These are phyloP conservation scores for Caenorhabditis tropicalis DNA, from an alignment of 1,140 invertebrate species.

Conservation along the genomic window DNA sequence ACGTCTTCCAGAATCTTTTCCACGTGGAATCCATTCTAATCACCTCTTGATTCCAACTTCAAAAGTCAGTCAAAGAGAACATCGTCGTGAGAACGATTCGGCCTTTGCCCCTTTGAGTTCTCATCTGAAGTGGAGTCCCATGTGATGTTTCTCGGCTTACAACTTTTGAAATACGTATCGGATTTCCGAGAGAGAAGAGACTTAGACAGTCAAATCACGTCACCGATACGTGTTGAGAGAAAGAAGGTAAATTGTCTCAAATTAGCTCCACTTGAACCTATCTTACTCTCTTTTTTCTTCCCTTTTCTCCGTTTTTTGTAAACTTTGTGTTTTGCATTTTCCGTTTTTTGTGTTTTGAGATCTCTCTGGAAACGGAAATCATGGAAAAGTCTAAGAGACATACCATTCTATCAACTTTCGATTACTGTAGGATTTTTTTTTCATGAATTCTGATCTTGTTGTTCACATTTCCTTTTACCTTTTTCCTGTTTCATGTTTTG, in stretches of 20 bases:
- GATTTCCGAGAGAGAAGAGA: constrained; percentile 8
- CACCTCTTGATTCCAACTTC: too few species aligned
- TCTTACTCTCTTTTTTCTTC: background rate
- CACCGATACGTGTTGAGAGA: constrained; percentile 15
- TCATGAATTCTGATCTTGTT: background rate
- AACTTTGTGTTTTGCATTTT: constrained; percentile 11
- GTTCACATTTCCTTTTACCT: background rate
- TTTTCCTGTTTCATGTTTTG: too few species aligned
- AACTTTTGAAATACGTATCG: constrained; percentile 40
- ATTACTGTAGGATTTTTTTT: too few species aligned
- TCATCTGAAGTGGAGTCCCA: background rate
- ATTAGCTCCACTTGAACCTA: constrained; percentile 34
- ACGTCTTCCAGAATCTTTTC: background rate
- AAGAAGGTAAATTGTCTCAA: constrained; percentile 16
- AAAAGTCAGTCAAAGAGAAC: background rate
- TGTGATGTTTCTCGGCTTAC: constrained; percentile 44
- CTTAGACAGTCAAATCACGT: constrained; percentile 26
- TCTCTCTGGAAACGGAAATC: background rate
- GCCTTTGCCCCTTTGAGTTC: background rate
- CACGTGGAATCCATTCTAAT: too few species aligned
- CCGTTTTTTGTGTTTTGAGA: background rate
- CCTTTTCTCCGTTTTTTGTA: background rate
- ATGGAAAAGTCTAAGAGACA: too few species aligned
- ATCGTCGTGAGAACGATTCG: background rate
- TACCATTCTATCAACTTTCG: too few species aligned